Conservation (phyloP, 92 coral and sea anemone species). For the Phenganax marumi region DNA sequence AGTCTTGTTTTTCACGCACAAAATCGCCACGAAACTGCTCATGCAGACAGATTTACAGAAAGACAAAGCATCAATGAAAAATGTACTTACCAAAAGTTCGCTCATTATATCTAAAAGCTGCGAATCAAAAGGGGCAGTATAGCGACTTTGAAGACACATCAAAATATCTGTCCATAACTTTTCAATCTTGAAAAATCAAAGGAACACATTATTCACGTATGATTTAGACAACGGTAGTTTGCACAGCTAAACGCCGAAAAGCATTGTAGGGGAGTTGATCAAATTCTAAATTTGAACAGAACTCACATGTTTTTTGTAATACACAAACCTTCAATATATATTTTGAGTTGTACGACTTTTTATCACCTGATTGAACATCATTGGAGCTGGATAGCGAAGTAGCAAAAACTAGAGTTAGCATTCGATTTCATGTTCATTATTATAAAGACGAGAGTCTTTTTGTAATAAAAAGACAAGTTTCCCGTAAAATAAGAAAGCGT, state of each 20-base stretch:
- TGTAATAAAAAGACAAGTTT: not conserved
- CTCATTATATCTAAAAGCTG: constrained; percentile 70
- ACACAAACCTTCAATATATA: constrained; percentile 31
- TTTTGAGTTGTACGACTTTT: constrained; percentile 13
- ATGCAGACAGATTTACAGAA: no score
- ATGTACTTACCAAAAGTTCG: constrained; percentile 69
- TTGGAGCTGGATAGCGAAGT: not conserved
- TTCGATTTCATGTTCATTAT: not conserved
- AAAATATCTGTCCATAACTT: constrained; percentile 87
- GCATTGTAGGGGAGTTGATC: no score
- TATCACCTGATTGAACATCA: constrained; percentile 9
- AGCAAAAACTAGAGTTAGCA: not conserved
- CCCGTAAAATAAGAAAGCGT: not conserved
- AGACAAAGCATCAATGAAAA: not conserved
- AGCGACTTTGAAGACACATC: constrained; percentile 84
- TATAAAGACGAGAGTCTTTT: not conserved
- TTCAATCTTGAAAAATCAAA: constrained; percentile 65
- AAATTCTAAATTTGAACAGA: not conserved
- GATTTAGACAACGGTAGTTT: no score
- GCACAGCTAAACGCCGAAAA: no score
- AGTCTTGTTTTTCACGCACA: not conserved
- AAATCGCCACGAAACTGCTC: not conserved
- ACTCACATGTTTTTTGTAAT: not conserved
- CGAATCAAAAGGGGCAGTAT: constrained; percentile 75
- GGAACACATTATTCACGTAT: not conserved